Percentiles rank a stretch among this genome's conserved stretches.
phyloP scores from a whole-genome alignment of 1,140 invertebrate species.

The Drosophila sturtevanti region DNA sequence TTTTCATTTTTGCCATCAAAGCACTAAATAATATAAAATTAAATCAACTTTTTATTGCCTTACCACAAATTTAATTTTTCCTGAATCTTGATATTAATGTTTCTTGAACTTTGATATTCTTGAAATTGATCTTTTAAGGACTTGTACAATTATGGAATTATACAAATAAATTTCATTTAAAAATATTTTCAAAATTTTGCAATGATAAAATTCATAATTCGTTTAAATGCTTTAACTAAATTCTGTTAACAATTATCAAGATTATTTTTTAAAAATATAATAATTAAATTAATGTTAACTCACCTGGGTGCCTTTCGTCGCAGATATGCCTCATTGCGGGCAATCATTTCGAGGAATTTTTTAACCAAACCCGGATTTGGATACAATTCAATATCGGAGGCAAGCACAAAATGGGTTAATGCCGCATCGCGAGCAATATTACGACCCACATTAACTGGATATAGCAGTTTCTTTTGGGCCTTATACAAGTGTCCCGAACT shows the following conservation, averaged over 20 bases:
- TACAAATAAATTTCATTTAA: too few relatives aligned
- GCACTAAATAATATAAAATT: too few relatives aligned
- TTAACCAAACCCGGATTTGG: conserved; percentile 90
- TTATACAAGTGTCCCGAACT: conserved; percentile 89
- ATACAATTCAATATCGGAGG: conserved; percentile 94
- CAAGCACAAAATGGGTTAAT: conserved; percentile 91
- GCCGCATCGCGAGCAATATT: conserved; percentile 93
- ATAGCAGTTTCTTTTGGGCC: conserved; percentile 90
- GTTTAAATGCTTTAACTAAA: too few relatives aligned
- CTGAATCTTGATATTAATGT: too few relatives aligned
- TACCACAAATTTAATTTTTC: too few relatives aligned
- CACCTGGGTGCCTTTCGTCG: conserved; percentile 79
- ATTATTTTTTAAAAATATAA: neutral
- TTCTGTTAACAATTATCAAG: too few relatives aligned
- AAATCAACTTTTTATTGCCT: too few relatives aligned
- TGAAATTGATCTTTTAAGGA: too few relatives aligned
- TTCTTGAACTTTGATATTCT: too few relatives aligned
- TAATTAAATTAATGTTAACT: neutral
- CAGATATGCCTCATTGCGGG: conserved; percentile 87
- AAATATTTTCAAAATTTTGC: neutral
- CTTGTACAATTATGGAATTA: too few relatives aligned
- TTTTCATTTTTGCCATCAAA: too few relatives aligned
- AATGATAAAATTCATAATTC: neutral
- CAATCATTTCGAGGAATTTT: conserved; percentile 92
- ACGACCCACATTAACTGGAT: conserved; percentile 94